Evolutionary conservation across 2,113 vertebrate species (phyloP), one percentile per base, ranked within the genome.

Genomic region (Tonatia bakeri): DNA sequence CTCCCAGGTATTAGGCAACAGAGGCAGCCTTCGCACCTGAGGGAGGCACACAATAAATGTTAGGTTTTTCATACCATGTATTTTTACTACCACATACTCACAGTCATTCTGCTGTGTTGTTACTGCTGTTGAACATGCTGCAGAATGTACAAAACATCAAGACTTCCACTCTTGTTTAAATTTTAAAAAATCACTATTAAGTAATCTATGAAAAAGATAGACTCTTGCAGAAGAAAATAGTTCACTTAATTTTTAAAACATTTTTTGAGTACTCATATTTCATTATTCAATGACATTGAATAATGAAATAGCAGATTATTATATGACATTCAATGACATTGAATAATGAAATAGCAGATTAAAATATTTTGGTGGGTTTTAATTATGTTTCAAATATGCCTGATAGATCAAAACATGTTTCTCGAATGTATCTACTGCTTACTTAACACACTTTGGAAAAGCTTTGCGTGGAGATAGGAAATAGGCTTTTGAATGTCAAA

Each of bases 401-500:
- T 9, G 26, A 52, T 19, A 20, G 15, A 83, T 43, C 28, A 56
- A 43, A 87, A 17, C 1, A 19, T 7, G 2, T 4, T 36, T 80
- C 33, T 67, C 11, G 1, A 2, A 1, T 12, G 7, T 52, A 4
- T 38, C 50, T 54, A n/a, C 19, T 36, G 33, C 72, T 70, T 26
- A 43, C 24, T 92, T 13, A 15, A 36, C 43, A 36, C 3, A 59
- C 64, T 75, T 70, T 70, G 89, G 79, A 82, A 90, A 91, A 36
- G 54, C 94, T 76, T 59, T 5, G 31, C 54, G 64, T 72, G 22
- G 72, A 94, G 77, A 86, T 70, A 93, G 91, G 59, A 96, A 94
- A 50, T 50, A 19, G 54, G 72, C 79, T 94, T 92, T 59, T 82
- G 92, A 47, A 16, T 77, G 94, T 96, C 47, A 69, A 67, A 90